phyloP scores from a whole-genome alignment of 2,888 invertebrate species.

The Epinotia brunnichana region DNA sequence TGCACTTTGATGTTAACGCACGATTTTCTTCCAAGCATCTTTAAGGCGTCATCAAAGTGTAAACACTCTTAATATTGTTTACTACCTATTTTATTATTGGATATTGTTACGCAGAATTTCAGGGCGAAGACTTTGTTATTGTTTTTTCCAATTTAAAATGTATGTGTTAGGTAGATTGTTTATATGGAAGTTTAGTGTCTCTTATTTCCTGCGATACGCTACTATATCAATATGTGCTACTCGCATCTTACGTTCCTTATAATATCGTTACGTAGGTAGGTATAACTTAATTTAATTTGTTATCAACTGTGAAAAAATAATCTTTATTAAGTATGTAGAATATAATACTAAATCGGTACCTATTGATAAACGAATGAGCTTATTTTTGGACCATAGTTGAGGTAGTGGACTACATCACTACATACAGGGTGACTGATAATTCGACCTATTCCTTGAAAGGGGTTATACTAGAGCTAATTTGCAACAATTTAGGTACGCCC shows the following conservation, averaged over 20 bases:
- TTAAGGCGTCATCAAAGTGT: constrained; percentile 46
- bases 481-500: no score
- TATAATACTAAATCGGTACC: no score
- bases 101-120: constrained; percentile 20
- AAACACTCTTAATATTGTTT: constrained; percentile 51
- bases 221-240: no score
- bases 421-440: no score
- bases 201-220: no score
- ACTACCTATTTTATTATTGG: constrained; percentile 27
- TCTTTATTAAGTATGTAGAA: not conserved
- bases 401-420: no score
- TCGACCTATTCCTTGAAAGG: no score
- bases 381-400: no score
- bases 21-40: constrained; percentile 25
- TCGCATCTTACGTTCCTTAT: not conserved
- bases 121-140: constrained; percentile 5
- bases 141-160: constrained; percentile 13
- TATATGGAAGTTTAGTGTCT: not conserved
- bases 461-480: no score
- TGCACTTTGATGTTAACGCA: constrained; percentile 51
- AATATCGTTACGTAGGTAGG: not conserved
- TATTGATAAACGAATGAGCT: no score
- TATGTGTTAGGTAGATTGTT: not conserved
- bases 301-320: not conserved
- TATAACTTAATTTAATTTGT: no score